A percentile compares a stretch with the other conserved stretches of the same genome.
Conservation (phyloP, 2,113 vertebrate genomes). For the Pterocles burchelli region DNA sequence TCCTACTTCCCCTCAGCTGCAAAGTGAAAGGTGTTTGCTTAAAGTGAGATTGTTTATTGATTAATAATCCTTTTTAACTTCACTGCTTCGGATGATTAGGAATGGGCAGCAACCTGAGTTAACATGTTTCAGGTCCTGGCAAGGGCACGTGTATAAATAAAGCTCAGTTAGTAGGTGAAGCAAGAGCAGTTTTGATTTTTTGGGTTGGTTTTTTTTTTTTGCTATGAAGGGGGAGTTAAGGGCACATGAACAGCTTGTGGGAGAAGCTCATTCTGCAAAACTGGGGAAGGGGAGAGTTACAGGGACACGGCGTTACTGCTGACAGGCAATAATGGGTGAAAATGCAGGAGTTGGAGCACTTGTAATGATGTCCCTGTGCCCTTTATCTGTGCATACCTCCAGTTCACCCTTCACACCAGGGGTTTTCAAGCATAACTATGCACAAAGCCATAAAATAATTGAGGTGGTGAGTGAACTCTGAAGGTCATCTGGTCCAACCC, state of each 20-base stretch:
- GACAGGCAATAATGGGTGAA: conserved; percentile 8
- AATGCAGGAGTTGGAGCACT: not conserved
- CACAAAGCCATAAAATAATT: not conserved
- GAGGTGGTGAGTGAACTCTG: not conserved
- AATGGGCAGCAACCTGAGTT: not conserved
- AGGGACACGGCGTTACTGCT: not conserved
- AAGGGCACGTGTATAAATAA: not conserved
- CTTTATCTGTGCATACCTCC: not conserved
- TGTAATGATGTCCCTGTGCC: not conserved
- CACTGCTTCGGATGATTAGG: not conserved
- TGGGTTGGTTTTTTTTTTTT: not conserved
- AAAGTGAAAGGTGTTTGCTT: not conserved
- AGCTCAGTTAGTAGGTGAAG: not conserved
- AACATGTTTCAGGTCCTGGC: not conserved
- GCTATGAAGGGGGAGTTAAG: not conserved
- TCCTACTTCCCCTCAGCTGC: not conserved
- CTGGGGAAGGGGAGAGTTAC: not conserved
- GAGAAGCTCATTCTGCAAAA: not conserved
- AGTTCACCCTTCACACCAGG: not conserved
- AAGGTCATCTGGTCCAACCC: not conserved
- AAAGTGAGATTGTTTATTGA: conserved; percentile 45
- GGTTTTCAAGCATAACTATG: not conserved
- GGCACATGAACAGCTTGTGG: not conserved
- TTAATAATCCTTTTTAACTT: conserved; percentile 32
- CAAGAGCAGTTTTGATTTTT: not conserved